A percentile compares a stretch with the other conserved stretches of the same genome.
phyloP scores from a whole-genome alignment of 2,888 invertebrate genomes.

The Torymus aiolomorphi region DNA sequence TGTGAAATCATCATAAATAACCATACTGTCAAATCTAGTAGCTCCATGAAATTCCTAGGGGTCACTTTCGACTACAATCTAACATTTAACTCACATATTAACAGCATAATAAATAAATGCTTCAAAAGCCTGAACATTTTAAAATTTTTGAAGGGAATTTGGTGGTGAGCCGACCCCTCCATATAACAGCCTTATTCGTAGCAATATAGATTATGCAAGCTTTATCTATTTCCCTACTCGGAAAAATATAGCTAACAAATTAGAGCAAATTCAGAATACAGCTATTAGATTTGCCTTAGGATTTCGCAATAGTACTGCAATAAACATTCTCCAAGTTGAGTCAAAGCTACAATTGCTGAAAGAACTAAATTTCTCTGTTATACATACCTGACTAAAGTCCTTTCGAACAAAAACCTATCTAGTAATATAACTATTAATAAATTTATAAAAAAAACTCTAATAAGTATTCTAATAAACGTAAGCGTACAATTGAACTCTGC shows the following conservation, averaged over 20 bases:
- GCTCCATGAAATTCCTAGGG: not conserved
- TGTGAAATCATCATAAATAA: not conserved
- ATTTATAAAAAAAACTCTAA: not conserved
- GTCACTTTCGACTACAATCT: not conserved
- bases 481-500: not conserved
- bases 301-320: not conserved
- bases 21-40: not conserved
- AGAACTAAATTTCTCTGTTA: not conserved
- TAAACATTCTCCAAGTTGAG: not conserved
- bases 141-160: not conserved
- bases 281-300: not conserved
- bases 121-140: not conserved
- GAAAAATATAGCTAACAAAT: not conserved
- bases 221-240: not conserved
- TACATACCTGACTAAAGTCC: not conserved
- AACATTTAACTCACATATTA: not conserved
- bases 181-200: slow-evolving; percentile 2
- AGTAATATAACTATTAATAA: not conserved
- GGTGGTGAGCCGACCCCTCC: not conserved
- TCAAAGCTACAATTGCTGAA: not conserved
- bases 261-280: not conserved
- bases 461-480: not conserved
- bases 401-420: not conserved
- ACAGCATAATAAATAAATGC: not conserved
- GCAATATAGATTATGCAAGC: not conserved